Evolutionary conservation across 2,888 invertebrate genomes (phyloP).

Genomic region (Acheta domesticus): DNA sequence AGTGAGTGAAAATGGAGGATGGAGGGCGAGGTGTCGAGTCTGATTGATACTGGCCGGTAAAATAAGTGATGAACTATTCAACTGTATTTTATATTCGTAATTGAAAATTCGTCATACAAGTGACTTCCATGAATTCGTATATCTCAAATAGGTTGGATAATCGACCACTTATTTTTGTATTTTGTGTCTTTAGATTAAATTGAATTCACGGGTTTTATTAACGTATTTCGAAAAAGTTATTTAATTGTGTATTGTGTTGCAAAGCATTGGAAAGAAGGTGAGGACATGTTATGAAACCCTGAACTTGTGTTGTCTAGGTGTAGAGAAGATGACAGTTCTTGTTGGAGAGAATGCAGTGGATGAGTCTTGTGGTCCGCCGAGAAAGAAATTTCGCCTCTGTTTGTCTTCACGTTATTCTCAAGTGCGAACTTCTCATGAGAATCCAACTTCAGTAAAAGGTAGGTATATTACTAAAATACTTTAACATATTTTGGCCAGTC

Average conservation of each 20-base stretch:
- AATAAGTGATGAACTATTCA: constrained; percentile 24
- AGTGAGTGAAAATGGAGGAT: constrained; percentile 27
- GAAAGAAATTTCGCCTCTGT: constrained; percentile 50
- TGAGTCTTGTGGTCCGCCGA: constrained; percentile 46
- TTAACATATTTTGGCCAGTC: no score
- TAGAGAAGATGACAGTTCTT: constrained; percentile 54
- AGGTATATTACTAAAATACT: neutral
- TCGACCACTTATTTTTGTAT: neutral
- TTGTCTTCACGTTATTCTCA: constrained; percentile 37
- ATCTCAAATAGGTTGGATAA: constrained; percentile 31
- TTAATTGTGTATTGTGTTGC: neutral
- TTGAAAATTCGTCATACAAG: constrained; percentile 29
- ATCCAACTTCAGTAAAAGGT: neutral
- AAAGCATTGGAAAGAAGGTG: neutral
- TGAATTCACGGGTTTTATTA: constrained; percentile 19
- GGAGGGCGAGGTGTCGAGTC: constrained; percentile 25
- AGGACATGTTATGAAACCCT: neutral
- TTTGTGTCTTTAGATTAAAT: neutral
- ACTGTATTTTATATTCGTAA: constrained; percentile 22
- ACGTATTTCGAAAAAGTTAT: neutral
- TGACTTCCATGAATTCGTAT: constrained; percentile 37
- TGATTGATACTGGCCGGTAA: constrained; percentile 18
- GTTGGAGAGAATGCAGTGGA: constrained; percentile 51
- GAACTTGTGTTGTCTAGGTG: constrained; percentile 43
- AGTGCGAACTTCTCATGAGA: neutral